These are phyloP conservation scores for Papilio machaon DNA, from an alignment of 1,140 invertebrate species.

Conservation along the genomic window DNA sequence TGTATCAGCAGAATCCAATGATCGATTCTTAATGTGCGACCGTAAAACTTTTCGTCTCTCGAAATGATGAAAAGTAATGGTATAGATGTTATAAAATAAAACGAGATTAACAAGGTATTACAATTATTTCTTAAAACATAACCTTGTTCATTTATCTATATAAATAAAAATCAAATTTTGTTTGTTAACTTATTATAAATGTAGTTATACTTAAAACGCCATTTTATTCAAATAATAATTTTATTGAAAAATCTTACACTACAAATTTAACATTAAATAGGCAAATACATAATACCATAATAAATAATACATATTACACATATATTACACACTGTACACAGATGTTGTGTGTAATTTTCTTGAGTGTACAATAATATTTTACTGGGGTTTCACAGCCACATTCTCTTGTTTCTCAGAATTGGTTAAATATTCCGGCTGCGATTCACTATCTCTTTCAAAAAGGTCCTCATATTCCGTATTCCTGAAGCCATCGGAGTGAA, in stretches of 20 bases:
- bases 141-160: too few species aligned
- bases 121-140: too few species aligned
- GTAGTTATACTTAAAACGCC: neutral
- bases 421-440: constrained; percentile 42
- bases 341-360: too few species aligned
- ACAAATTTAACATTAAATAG: neutral
- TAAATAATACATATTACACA: too few species aligned
- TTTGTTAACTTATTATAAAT: neutral
- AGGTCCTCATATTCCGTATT: constrained; percentile 46
- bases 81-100: too few species aligned
- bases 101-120: too few species aligned
- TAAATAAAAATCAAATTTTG: too few species aligned
- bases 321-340: too few species aligned
- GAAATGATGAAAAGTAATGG: too few species aligned
- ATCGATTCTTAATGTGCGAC: too few species aligned
- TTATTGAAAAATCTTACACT: neutral
- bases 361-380: neutral
- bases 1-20: too few species aligned
- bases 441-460: constrained; percentile 41
- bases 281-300: neutral
- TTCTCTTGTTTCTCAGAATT: constrained; percentile 41
- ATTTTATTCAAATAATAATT: constrained; percentile 1
- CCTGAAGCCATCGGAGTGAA: constrained; percentile 46
- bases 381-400: constrained; percentile 15
- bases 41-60: too few species aligned